Evolutionary conservation across 2,888 invertebrate genomes (phyloP).

Genomic region (Scotopteryx bipunctaria): DNA sequence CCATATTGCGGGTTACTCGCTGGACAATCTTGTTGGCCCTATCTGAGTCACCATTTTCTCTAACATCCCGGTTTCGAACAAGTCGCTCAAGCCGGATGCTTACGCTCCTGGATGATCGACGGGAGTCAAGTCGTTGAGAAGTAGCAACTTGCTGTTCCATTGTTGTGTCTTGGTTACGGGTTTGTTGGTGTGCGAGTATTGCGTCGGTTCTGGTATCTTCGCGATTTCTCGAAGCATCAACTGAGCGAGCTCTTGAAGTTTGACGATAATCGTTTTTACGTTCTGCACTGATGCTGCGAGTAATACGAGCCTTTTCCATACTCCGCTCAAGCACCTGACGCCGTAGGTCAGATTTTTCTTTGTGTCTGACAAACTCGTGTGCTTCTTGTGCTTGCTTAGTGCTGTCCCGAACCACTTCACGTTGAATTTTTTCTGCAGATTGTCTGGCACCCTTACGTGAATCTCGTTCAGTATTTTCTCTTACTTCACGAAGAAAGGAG

Average conservation of each 20-base stretch:
- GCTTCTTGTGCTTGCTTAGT: conserved; percentile 13
- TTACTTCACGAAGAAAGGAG: conserved; percentile 6
- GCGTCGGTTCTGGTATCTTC: conserved; percentile 13
- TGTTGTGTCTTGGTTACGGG: neutral
- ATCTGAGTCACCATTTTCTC: neutral
- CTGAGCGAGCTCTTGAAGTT: conserved; percentile 10
- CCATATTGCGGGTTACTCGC: conserved; percentile 6
- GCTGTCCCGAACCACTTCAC: conserved; percentile 2
- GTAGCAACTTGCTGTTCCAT: neutral
- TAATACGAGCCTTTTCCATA: conserved; percentile 2
- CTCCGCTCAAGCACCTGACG: conserved; percentile 13
- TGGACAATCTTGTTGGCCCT: neutral
- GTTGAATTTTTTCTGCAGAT: neutral
- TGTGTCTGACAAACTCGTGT: conserved; percentile 10
- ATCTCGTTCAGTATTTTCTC: neutral
- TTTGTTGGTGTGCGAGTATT: conserved; percentile 8
- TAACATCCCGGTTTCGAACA: conserved; percentile 8
- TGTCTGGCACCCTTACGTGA: neutral
- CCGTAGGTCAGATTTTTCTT: conserved; percentile 6
- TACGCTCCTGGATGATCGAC: neutral
- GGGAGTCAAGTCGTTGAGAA: neutral
- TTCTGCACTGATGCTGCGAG: conserved; percentile 16
- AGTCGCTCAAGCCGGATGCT: conserved; percentile 3
- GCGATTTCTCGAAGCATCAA: conserved; percentile 9
- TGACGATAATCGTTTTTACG: conserved; percentile 6